Conservation (phyloP, 2,113 vertebrate species). For the Lota lota region DNA sequence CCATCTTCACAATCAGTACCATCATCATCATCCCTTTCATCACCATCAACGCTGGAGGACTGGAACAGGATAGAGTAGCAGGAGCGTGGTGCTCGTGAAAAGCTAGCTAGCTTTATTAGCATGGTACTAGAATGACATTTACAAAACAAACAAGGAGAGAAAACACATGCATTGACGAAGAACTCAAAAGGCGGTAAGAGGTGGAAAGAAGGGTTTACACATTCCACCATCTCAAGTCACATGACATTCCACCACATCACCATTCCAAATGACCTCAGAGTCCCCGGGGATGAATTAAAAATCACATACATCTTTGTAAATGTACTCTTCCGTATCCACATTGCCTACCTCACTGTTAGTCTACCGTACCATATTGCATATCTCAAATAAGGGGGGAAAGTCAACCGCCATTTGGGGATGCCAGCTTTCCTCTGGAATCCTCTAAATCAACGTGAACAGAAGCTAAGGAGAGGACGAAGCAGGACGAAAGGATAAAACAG, state of each 20-base stretch:
- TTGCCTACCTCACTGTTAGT: constrained; percentile 47
- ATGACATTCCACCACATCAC: constrained; percentile 40
- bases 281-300: constrained; percentile 27
- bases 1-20: too few relatives aligned
- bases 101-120: constrained; percentile 57
- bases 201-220: constrained; percentile 13
- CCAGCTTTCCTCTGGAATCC: constrained; percentile 24
- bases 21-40: too few relatives aligned
- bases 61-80: not conserved
- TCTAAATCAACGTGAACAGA: constrained; percentile 12
- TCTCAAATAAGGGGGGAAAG: constrained; percentile 35
- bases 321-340: constrained; percentile 49
- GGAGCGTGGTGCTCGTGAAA: constrained; percentile 35
- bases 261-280: constrained; percentile 47
- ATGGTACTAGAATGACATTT: constrained; percentile 66
- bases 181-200: constrained; percentile 13
- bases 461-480: constrained; percentile 21
- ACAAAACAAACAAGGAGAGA: constrained; percentile 35
- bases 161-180: constrained; percentile 52
- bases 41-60: not conserved
- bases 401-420: constrained; percentile 37
- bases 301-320: constrained; percentile 56
- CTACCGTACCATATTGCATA: constrained; percentile 61
- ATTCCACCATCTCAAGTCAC: constrained; percentile 35
- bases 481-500: constrained; percentile 15